Conservation (phyloP, 30 jellyfish, hydroid and myxozoan genomes). For the Haliclystus octoradiatus region DNA sequence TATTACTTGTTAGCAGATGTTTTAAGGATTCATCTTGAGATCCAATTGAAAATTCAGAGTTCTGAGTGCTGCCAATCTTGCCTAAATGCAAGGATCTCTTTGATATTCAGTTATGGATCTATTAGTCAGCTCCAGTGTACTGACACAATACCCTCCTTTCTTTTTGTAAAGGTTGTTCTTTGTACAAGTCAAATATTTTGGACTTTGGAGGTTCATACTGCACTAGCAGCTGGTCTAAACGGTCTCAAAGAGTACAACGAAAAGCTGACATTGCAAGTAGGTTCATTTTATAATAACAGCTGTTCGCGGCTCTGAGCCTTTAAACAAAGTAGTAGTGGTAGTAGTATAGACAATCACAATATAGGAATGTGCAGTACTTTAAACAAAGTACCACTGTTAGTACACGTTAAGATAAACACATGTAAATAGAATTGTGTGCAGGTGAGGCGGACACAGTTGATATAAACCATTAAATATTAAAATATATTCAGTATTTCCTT, state of each 20-base stretch:
- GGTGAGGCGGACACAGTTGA: no score
- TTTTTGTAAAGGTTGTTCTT: constrained; percentile 57
- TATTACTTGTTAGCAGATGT: no score
- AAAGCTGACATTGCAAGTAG: constrained; percentile 65
- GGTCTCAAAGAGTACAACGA: constrained; percentile 75
- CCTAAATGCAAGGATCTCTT: background rate
- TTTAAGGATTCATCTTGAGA: background rate
- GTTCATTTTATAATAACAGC: background rate
- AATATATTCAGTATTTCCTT: no score
- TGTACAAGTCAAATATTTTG: constrained; percentile 92
- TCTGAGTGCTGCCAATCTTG: background rate
- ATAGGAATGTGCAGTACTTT: no score
- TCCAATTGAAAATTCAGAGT: background rate
- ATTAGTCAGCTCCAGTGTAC: no score
- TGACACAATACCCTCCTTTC: no score
- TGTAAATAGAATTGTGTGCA: no score
- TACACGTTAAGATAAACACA: no score
- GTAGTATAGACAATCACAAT: background rate
- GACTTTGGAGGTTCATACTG: constrained; percentile 97
- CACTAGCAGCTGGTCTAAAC: constrained; percentile 85
- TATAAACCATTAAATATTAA: no score
- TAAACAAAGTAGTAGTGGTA: no score
- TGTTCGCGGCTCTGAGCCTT: background rate
- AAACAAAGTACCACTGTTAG: no score
- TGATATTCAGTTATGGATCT: no score